Base-by-base conservation (phyloP, 1,140 invertebrate genomes). In the Cotesia vestalis region DNA sequence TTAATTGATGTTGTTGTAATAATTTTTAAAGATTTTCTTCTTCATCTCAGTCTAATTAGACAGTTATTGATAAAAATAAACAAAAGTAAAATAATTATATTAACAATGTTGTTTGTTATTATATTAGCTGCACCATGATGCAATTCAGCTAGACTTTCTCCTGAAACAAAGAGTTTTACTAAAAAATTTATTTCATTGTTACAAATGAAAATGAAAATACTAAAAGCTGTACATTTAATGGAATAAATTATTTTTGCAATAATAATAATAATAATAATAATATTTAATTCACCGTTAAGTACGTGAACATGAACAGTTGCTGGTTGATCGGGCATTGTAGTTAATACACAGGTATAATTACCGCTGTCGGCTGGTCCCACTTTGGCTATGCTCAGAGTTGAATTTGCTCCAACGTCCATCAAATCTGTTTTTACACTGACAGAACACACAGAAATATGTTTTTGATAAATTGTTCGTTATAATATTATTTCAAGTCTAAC, bases 341-440 rank as follows among this genome's bases (percentile, higher is more conserved):
- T 91, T 69, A 94, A 91, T 27, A 91, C 89, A 79, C 93, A 94
- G 5, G 92, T 93, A 85, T 94, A 94, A 82, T 94, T 94, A 9
- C 93, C 94, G 27, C 91, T 92, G 83, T 94, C 93, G 66, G 88
- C 87, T 79, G 91, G 91, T 78, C 91, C 91, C 57, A 94, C 92
- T 76, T 91, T 90, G 55, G 92, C 91, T 78, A 94, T 91, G 14
- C 91, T 89, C 46, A 94, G 88, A 40, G 92, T 91, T 66, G 92
- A 94, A 79, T 93, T 91, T 51, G 92, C 93, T 20, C 92, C 92
- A 69, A 91, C 91, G 57, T 92, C 89, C 83, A 92, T 91, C 82
- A 92, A 89, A 82, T 93, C 91, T 67, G 92, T 93, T 85, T 92
- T 92, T 66, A 93, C 92, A 81, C 92, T 93, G 84, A 74, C 82